phyloP scores from a whole-genome alignment of 2,113 vertebrate genomes.

The Benthochromis sp. region DNA sequence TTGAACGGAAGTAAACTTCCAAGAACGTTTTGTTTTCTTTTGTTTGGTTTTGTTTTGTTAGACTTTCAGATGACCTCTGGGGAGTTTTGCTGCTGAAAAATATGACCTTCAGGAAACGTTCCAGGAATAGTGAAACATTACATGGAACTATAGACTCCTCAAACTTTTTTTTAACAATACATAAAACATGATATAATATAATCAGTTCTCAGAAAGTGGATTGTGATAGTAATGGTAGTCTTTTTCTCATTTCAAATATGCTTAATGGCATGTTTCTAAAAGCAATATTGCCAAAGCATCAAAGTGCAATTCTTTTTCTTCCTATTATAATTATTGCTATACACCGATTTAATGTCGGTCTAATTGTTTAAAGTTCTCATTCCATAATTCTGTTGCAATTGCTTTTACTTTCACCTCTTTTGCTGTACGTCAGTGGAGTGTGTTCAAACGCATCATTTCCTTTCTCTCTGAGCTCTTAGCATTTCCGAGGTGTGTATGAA shows the following conservation, averaged over 20 bases:
- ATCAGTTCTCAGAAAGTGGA: not conserved
- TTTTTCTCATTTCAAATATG: not conserved
- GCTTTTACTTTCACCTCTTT: not conserved
- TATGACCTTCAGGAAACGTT: not conserved
- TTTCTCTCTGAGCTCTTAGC: not conserved
- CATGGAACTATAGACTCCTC: not conserved
- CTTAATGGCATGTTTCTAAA: not conserved
- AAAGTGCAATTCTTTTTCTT: not conserved
- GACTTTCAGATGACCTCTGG: not conserved
- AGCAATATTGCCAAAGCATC: not conserved
- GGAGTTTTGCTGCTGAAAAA: not conserved
- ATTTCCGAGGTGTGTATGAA: slow-evolving; percentile 65
- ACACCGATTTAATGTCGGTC: not conserved
- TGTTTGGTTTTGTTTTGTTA: not conserved
- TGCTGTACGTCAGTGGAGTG: not conserved
- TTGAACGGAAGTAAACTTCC: not conserved
- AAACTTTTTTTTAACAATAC: not conserved
- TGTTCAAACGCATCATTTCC: not conserved
- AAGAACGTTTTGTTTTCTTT: not conserved
- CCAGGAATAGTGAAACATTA: not conserved
- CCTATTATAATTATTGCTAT: not conserved
- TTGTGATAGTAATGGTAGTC: not conserved
- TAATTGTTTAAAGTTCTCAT: not conserved
- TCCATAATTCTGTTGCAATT: not conserved
- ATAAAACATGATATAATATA: not conserved